These are phyloP conservation scores for Oreonectes daqikongensis DNA, from an alignment of 2,797 vertebrate species.

Conservation along the genomic window DNA sequence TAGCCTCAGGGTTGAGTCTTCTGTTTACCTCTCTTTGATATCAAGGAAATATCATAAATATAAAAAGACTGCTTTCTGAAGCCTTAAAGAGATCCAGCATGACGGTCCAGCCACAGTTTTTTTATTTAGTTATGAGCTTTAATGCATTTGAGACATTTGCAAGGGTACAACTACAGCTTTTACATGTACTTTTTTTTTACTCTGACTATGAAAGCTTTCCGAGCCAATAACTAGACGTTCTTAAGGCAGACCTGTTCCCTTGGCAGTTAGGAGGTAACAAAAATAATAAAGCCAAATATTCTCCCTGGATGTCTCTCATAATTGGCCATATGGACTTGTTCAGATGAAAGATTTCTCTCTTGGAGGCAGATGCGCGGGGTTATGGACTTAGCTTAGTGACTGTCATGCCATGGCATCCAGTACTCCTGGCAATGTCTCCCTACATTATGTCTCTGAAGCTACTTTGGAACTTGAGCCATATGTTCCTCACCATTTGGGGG, in stretches of 20 bases:
- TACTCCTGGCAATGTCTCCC: constrained; percentile 63
- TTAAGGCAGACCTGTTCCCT: constrained; percentile 75
- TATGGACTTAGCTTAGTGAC: constrained; percentile 68
- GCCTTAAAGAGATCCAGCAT: constrained; percentile 61
- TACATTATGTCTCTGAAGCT: constrained; percentile 68
- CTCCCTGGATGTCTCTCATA: constrained; percentile 76
- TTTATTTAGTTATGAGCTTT: constrained; percentile 49
- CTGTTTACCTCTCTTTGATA: constrained; percentile 59
- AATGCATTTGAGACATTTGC: constrained; percentile 43
- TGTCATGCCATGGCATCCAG: constrained; percentile 62
- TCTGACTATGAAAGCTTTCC: constrained; percentile 42
- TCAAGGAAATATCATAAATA: constrained; percentile 68
- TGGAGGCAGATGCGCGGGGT: constrained; percentile 76
- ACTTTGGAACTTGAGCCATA: constrained; percentile 53
- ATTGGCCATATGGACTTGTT: constrained; percentile 81
- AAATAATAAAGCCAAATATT: constrained; percentile 73
- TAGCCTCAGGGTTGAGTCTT: constrained; percentile 59
- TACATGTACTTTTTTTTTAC: not conserved
- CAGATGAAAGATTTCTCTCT: constrained; percentile 74
- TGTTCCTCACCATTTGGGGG: constrained; percentile 44
- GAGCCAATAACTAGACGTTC: constrained; percentile 66
- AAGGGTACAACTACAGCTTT: constrained; percentile 55
- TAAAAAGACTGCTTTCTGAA: constrained; percentile 63
- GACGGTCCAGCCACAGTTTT: constrained; percentile 51
- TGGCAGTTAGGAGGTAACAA: constrained; percentile 63